Conservation (phyloP, 92 coral and sea anemone species). For the Blastomussa wellsi region DNA sequence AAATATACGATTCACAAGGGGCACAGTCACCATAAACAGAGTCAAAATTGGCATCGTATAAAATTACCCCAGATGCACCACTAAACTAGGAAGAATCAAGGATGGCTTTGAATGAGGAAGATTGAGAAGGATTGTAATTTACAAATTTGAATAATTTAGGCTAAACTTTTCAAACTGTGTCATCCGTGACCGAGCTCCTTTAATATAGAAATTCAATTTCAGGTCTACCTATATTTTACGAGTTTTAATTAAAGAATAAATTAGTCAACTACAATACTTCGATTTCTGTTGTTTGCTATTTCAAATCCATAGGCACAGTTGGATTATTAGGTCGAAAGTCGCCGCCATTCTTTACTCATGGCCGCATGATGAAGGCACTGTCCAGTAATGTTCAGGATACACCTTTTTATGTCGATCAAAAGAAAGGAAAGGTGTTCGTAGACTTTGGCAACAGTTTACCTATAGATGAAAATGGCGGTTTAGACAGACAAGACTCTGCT, state of each 20-base stretch:
- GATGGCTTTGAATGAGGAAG: too few relatives aligned
- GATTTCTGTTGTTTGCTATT: neutral
- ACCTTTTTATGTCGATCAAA: slow-evolving; percentile 55
- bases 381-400: slow-evolving; percentile 18
- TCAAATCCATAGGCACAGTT: slow-evolving; percentile 46
- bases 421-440: slow-evolving; percentile 23
- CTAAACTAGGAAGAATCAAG: too few relatives aligned
- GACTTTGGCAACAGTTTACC: slow-evolving; percentile 78
- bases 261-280: neutral
- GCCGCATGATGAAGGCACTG: slow-evolving; percentile 50
- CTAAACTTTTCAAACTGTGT: too few relatives aligned
- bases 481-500: slow-evolving; percentile 16
- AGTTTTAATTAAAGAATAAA: neutral
- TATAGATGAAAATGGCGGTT: slow-evolving; percentile 45
- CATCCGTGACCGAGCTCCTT: too few relatives aligned
- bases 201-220: too few relatives aligned
- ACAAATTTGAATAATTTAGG: too few relatives aligned
- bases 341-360: slow-evolving; percentile 52
- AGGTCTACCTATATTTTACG: too few relatives aligned
- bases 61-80: too few relatives aligned
- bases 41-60: too few relatives aligned
- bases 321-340: slow-evolving; percentile 60
- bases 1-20: too few relatives aligned
- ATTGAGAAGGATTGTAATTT: too few relatives aligned
- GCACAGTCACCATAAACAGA: too few relatives aligned